Evolutionary conservation across 2,113 vertebrate species (phyloP).

Genomic region (Nesoenas mayeri): DNA sequence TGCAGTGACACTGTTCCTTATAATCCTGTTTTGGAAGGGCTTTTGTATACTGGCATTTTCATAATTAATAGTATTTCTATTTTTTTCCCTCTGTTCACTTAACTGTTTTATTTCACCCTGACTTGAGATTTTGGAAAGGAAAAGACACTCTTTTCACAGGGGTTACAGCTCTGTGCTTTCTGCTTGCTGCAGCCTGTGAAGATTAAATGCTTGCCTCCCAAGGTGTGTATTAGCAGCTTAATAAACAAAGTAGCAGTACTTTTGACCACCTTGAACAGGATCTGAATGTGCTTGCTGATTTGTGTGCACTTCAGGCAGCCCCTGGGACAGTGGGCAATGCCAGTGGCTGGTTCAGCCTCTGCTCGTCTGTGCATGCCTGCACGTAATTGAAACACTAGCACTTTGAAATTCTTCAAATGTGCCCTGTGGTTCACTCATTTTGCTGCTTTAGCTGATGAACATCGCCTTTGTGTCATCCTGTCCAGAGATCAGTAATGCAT

Average conservation of each 20-base stretch:
- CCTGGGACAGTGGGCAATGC: background rate
- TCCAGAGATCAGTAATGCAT: background rate
- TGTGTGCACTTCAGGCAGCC: background rate
- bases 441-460: background rate
- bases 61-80: background rate
- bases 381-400: rapidly evolving
- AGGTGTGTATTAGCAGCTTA: background rate
- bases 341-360: background rate
- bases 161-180: background rate
- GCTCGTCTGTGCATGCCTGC: background rate
- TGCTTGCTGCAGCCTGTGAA: background rate
- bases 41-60: background rate
- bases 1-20: background rate
- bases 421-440: background rate
- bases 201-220: background rate
- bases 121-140: background rate
- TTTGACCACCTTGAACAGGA: background rate
- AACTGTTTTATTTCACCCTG: background rate
- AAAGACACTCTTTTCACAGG: background rate
- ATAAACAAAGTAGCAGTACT: background rate
- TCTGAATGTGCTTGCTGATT: background rate
- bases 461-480: background rate
- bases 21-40: background rate
- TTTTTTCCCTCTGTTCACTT: background rate
- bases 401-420: background rate